Evolutionary conservation across 2,797 vertebrate species (phyloP).

Genomic region (Muraenolepis orangiensis): DNA sequence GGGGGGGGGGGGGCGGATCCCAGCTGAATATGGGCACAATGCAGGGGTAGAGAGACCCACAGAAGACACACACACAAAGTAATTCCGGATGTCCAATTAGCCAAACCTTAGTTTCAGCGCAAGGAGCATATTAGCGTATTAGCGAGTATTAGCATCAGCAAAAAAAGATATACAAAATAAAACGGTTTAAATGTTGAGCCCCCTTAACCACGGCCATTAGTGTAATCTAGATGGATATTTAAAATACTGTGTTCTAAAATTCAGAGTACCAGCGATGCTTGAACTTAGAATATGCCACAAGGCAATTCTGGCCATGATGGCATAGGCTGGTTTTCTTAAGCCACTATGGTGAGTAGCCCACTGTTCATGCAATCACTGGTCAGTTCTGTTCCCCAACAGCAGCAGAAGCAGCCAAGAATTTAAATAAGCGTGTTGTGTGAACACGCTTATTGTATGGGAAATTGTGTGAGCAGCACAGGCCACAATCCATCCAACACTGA

Average conservation of each 20-base stretch:
- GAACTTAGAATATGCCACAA: no score
- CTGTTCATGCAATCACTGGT: not conserved
- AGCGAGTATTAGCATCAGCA: not conserved
- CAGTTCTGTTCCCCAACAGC: not conserved
- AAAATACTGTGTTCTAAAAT: not conserved
- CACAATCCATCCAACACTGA: not conserved
- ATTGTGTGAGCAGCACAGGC: not conserved
- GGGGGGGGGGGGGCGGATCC: not conserved
- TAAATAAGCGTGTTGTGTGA: no score
- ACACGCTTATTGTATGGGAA: no score
- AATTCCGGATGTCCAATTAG: not conserved
- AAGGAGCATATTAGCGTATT: not conserved
- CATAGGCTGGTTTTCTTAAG: not conserved
- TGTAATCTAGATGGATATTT: not conserved
- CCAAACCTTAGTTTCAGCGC: not conserved
- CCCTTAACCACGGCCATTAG: not conserved
- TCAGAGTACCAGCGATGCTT: no score
- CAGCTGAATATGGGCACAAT: not conserved
- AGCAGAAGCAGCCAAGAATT: not conserved
- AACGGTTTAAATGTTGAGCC: not conserved
- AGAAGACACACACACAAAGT: slow-evolving; percentile 1
- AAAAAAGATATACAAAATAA: not conserved
- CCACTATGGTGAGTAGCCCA: not conserved
- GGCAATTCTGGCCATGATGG: not conserved
- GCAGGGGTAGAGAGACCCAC: not conserved